Evolutionary conservation across 2,888 invertebrate genomes (phyloP).

Genomic region (Hecatera dysodea): DNA sequence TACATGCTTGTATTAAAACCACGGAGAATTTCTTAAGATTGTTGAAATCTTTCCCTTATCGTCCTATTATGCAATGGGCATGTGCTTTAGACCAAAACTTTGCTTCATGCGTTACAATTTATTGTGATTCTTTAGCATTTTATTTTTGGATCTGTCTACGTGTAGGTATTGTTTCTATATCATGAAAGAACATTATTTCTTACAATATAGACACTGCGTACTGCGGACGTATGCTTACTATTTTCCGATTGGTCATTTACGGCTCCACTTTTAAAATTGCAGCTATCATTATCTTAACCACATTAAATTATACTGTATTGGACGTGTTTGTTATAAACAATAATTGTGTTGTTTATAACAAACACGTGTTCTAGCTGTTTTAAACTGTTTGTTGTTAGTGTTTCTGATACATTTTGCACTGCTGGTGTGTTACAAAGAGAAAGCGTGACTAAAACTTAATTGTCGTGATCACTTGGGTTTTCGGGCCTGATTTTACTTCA

Average conservation of each 20-base stretch:
- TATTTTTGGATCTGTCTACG: background rate
- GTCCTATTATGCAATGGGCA: background rate
- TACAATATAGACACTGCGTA: background rate
- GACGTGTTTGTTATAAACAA: conserved; percentile 14
- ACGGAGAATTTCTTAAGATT: conserved; percentile 33
- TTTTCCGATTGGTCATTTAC: background rate
- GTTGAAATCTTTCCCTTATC: conserved; percentile 14
- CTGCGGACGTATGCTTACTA: background rate
- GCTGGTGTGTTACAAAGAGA: conserved; percentile 38
- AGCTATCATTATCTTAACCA: background rate
- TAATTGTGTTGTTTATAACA: conserved; percentile 10
- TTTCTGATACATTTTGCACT: conserved; percentile 16
- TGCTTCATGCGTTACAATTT: background rate
- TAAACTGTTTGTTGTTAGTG: conserved; percentile 32
- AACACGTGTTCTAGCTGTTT: conserved; percentile 27
- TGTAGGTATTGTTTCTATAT: background rate
- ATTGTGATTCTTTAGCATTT: background rate
- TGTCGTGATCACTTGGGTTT: conserved; percentile 14
- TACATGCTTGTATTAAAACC: conserved; percentile 10
- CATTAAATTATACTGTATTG: conserved; percentile 1
- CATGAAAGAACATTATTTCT: background rate
- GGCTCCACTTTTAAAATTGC: conserved; percentile 4
- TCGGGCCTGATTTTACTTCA: background rate
- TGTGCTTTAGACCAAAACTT: background rate
- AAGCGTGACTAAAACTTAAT: conserved; percentile 18